Evolutionary conservation across 2,797 vertebrate species (phyloP), one percentile per base, ranked within the genome.

Genomic region (Myotis daubentonii): DNA sequence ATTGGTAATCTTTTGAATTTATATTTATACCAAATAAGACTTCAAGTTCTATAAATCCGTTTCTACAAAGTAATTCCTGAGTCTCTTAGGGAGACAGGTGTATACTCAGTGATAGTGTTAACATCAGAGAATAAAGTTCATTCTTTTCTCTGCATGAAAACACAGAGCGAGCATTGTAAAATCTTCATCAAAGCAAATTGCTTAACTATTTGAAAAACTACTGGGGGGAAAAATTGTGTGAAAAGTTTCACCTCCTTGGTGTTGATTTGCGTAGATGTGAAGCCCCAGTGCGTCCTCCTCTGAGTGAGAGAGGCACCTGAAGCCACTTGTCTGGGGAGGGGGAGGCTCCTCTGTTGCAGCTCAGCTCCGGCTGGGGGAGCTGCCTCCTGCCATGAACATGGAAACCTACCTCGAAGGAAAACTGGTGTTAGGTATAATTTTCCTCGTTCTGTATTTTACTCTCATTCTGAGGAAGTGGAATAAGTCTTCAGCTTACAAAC

Each of bases 101-200:
- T 79, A 51, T 62, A 82, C 6, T 89, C 36, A 62, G 22, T 20
- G 51, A 30, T 44, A 84, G 74, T 60, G 81, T 81, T 41, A 72
- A 60, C 86, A 57, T 71, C 16, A 83, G 33, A 80, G 23, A 70
- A 57, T 23, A 20, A 15, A 85, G 49, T 8, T 0, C 79, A 88
- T 85, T 89, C 68, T 82, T 86, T 93, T n/a, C 93, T 23, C 44
- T 66, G 28, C 92, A 82, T 78, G 70, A 41, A 76, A 92, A 82
- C 33, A 57, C 30, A 20, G n/a, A 57, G 25, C 76, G 49, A 74
- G 8, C 25, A n/a, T 78, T 72, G 85, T 68, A 51, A 51, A 93
- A 75, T 82, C 53, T 75, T 72, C n/a, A 5, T 68, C 71, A 72
- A 81, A 78, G 74, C 28, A 71, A 80, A 85, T 13, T 66, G 25